Conservation (phyloP, 2,797 vertebrate species). For the Orientallactaga sibirica region DNA sequence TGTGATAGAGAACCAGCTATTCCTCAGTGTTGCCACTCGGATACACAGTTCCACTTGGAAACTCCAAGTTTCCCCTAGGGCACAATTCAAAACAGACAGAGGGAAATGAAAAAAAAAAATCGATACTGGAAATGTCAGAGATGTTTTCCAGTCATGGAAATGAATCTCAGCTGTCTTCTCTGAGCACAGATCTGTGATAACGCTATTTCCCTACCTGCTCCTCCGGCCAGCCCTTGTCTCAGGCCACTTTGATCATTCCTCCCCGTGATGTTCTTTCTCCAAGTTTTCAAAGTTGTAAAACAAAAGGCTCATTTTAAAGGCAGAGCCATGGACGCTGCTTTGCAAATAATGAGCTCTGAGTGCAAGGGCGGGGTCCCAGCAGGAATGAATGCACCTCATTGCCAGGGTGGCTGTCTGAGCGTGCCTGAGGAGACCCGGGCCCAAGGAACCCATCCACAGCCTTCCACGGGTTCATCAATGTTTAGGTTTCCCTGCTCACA, state of each 20-base stretch:
- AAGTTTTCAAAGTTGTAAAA: background rate
- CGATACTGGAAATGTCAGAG: slow-evolving; percentile 60
- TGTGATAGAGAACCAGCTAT: slow-evolving; percentile 42
- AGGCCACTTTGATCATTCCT: slow-evolving; percentile 36
- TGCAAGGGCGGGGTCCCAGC: background rate
- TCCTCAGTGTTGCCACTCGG: background rate
- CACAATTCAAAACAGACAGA: slow-evolving; percentile 61
- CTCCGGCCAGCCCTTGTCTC: background rate
- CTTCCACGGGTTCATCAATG: background rate
- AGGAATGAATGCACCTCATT: accelerated
- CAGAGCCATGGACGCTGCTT: background rate
- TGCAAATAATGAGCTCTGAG: background rate
- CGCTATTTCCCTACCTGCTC: background rate
- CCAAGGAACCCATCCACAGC: background rate
- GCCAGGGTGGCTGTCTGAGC: background rate
- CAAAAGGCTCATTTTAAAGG: background rate
- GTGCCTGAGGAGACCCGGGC: background rate
- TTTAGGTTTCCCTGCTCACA: background rate
- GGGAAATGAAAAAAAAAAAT: background rate
- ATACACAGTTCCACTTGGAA: slow-evolving; percentile 33
- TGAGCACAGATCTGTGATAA: background rate
- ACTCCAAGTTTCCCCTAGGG: slow-evolving; percentile 39
- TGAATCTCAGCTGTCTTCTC: background rate
- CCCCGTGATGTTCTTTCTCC: background rate
- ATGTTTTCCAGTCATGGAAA: background rate